Percentiles rank a stretch among this genome's conserved stretches.
Evolutionary conservation across 1,140 invertebrate species (phyloP).

Genomic region (Drosophila tsacasi): DNA sequence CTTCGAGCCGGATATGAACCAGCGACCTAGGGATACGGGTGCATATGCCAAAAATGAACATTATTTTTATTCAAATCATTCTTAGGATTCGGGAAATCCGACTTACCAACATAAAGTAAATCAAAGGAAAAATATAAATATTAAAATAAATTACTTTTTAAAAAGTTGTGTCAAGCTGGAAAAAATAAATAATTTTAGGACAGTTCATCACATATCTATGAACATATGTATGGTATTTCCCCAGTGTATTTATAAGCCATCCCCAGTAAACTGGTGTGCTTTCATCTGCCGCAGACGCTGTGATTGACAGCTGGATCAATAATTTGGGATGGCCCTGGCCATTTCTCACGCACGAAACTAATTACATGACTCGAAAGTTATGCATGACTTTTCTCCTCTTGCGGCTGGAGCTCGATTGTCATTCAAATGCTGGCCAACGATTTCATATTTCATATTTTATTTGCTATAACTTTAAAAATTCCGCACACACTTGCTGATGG

Average conservation of each 20-base stretch:
- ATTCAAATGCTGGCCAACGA: slow-evolving; percentile 58
- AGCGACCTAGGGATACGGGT: neutral
- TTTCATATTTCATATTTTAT: slow-evolving; percentile 59
- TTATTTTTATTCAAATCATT: no score
- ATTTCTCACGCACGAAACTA: slow-evolving; percentile 51
- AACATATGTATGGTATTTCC: neutral
- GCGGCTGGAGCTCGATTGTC: slow-evolving; percentile 38
- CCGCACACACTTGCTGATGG: slow-evolving; percentile 27
- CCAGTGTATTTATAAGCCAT: neutral
- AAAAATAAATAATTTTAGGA: neutral
- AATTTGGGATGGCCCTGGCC: slow-evolving; percentile 46
- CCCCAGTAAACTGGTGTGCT: slow-evolving; percentile 1
- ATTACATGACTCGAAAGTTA: slow-evolving; percentile 60
- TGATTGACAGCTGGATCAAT: slow-evolving; percentile 65
- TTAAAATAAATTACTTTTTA: no score
- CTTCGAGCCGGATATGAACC: neutral
- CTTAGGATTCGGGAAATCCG: neutral
- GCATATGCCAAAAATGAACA: no score
- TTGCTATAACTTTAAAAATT: slow-evolving; percentile 58
- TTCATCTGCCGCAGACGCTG: slow-evolving; percentile 28
- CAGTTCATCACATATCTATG: neutral
- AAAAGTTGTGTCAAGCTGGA: no score
- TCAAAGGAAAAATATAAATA: neutral
- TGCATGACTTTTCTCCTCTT: slow-evolving; percentile 35
- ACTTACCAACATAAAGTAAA: neutral